Percentiles rank a stretch among this genome's conserved stretches.
These are phyloP conservation scores for Lanius collurio DNA, from an alignment of 2,113 vertebrate species.

Conservation along the genomic window DNA sequence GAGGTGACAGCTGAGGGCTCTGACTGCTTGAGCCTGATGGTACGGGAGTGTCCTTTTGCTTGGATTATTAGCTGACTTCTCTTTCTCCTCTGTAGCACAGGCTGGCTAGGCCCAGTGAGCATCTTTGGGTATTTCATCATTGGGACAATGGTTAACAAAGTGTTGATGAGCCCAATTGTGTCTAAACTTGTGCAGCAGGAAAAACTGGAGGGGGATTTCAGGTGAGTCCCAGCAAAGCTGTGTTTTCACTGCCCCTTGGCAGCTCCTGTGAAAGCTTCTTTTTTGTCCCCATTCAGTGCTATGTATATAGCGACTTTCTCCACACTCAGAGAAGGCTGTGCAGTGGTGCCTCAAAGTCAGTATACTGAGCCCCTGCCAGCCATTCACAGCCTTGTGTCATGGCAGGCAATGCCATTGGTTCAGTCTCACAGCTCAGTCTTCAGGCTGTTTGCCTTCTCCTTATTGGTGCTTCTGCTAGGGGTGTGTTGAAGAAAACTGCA, in stretches of 20 bases:
- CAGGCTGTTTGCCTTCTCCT: neutral
- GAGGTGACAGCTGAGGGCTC: neutral
- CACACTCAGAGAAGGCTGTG: neutral
- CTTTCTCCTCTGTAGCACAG: constrained; percentile 78
- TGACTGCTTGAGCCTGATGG: neutral
- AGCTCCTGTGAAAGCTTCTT: neutral
- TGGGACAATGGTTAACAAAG: constrained; percentile 88
- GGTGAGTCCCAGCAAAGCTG: constrained; percentile 69
- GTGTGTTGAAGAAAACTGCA: neutral
- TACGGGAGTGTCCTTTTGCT: neutral
- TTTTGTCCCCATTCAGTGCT: neutral
- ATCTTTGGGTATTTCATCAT: constrained; percentile 92
- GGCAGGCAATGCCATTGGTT: neutral
- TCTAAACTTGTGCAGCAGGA: constrained; percentile 91
- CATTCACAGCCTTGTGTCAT: neutral
- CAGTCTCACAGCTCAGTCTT: neutral
- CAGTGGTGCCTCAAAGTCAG: fast-evolving
- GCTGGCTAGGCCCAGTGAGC: constrained; percentile 91
- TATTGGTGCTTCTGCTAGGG: neutral
- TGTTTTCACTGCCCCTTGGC: neutral
- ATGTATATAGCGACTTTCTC: neutral
- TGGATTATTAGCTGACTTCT: neutral
- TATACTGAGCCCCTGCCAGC: neutral
- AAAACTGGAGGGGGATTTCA: constrained; percentile 96
- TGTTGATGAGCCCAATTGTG: constrained; percentile 92